A percentile compares a stretch with the other conserved stretches of the same genome.
Evolutionary conservation across 2,113 vertebrate genomes (phyloP).

Genomic region (Gnathonemus echidnorhynchus): DNA sequence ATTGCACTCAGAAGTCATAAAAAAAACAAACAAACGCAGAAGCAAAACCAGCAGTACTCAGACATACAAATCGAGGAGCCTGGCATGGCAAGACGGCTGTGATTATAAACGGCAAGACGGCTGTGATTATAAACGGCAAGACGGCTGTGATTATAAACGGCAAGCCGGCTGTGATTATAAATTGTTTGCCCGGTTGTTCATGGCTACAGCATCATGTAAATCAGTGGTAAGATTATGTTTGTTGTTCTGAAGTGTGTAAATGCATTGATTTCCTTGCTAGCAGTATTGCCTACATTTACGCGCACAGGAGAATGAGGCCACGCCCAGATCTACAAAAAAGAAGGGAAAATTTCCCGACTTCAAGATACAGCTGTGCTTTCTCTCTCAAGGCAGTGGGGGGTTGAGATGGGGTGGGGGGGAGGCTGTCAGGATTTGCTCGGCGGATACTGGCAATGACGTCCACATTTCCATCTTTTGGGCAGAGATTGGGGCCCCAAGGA

Average conservation of each 20-base stretch:
- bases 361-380: not conserved
- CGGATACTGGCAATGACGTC: not conserved
- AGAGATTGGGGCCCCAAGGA: not conserved
- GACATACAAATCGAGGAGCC: not conserved
- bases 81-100: not conserved
- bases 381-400: not conserved
- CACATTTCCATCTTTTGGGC: slow-evolving; percentile 5
- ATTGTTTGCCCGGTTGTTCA: not conserved
- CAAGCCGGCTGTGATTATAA: not conserved
- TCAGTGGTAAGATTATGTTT: slow-evolving; percentile 49
- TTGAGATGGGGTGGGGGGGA: not conserved
- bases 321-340: not conserved
- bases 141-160: too few species aligned
- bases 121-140: too few species aligned
- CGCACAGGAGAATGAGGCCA: slow-evolving; percentile 32
- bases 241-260: not conserved
- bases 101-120: not conserved
- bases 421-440: slow-evolving; percentile 2
- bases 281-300: not conserved
- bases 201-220: not conserved
- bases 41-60: not conserved
- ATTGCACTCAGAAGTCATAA: not conserved
- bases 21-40: not conserved
- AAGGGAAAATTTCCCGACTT: not conserved
- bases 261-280: not conserved